Evolutionary conservation across 1,140 invertebrate genomes (phyloP).

Genomic region (Zaprionus tsacasi): DNA sequence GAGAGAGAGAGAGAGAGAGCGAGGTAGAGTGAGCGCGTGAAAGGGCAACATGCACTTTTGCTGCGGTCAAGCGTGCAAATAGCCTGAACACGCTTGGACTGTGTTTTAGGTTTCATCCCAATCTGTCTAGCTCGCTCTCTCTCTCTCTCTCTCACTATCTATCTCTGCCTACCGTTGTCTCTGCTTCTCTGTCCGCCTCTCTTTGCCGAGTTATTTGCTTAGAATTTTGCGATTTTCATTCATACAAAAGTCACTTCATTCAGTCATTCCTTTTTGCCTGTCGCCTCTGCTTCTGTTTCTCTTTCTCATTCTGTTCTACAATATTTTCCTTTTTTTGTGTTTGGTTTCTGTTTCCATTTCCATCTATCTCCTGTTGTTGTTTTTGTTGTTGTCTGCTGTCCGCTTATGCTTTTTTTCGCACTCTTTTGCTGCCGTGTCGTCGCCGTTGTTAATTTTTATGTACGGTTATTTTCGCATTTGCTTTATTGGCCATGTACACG

Average conservation of each 20-base stretch:
- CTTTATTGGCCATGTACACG: constrained; percentile 73
- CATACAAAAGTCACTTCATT: constrained; percentile 52
- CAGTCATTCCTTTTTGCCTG: constrained; percentile 32
- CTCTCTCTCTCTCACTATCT: background rate
- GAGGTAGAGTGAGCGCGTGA: background rate
- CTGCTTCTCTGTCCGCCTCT: background rate
- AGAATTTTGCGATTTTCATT: constrained; percentile 75
- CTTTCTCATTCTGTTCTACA: constrained; percentile 41
- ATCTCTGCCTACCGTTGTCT: background rate
- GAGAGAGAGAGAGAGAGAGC: background rate
- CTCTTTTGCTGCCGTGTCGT: constrained; percentile 64
- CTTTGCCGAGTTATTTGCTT: constrained; percentile 57
- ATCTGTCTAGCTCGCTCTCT: background rate
- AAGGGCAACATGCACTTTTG: constrained; percentile 28
- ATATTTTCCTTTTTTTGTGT: constrained; percentile 6
- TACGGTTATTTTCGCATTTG: constrained; percentile 69
- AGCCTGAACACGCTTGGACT: constrained; percentile 42
- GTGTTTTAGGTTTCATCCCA: constrained; percentile 27
- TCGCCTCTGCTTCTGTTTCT: constrained; percentile 32
- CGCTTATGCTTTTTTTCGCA: constrained; percentile 43
- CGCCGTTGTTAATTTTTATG: constrained; percentile 79
- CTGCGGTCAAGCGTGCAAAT: constrained; percentile 46
- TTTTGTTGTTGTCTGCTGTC: constrained; percentile 39
- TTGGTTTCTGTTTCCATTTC: constrained; percentile 53
- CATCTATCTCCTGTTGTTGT: constrained; percentile 24